Base-by-base conservation (phyloP, 2,888 invertebrate species). In the Digitonthophagus gazella region DNA sequence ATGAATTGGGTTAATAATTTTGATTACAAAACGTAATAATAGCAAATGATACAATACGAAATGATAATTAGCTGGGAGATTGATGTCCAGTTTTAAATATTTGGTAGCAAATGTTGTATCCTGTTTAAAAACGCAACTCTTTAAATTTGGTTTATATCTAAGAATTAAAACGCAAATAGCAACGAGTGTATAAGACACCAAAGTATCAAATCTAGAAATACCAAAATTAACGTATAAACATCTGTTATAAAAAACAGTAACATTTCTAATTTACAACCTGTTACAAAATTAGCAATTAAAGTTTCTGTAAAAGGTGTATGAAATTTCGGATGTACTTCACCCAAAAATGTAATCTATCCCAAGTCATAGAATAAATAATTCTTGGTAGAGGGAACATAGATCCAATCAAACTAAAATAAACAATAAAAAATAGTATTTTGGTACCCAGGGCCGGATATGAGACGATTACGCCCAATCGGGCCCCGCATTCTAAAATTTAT, bases 181-280 rank as follows among this genome's bases (percentile, higher is more conserved):
- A 1, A 97, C 96, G 80, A 96, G 93, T 0, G 95, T 93, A 81
- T 96, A 96, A 0, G 95, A 94, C 67, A 93, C 83, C 15, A 95
- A 83, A 0, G 95, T 94, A 3, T 93, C 94, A 92, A 82, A 16
- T 92, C 93, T 90, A 63, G 18, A 67, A 61, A 8, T n/a, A n/a
- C n/a, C n/a, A n/a, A n/a, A n/a, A n/a, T n/a, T n/a, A n/a, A n/a
- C n/a, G n/a, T n/a, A n/a, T n/a, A n/a, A n/a, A n/a, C n/a, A n/a
- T n/a, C n/a, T n/a, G n/a, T n/a, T n/a, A n/a, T n/a, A n/a, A n/a
- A 56, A 22, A 54, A 3, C 1, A 15, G 8, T 1, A 44, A 54
- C 82, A n/a, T n/a, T n/a, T n/a, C n/a, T n/a, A n/a, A n/a, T n/a
- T n/a, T n/a, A n/a, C n/a, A n/a, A 86, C 93, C 91, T 74, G 93